Percentiles rank a stretch among this genome's conserved stretches.
Evolutionary conservation across 2,113 vertebrate genomes (phyloP).

Genomic region (Peromyscus maniculatus): DNA sequence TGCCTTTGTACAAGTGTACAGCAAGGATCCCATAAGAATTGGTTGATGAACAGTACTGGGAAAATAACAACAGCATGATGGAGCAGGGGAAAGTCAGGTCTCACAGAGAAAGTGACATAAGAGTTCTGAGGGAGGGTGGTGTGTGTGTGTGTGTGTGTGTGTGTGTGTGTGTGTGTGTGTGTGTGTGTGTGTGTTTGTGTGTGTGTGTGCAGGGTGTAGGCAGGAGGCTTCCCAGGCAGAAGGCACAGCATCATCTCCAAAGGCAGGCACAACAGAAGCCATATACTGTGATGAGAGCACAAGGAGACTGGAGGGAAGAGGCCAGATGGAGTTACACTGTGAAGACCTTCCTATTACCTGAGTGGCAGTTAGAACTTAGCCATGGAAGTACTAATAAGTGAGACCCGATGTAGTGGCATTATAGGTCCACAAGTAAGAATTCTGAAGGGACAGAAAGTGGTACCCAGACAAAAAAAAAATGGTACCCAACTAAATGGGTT

Average conservation of each 20-base stretch:
- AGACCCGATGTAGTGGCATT: constrained; percentile 5
- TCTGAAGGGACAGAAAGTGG: background rate
- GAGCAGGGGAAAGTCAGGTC: background rate
- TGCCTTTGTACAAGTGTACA: background rate
- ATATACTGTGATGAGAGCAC: too few relatives aligned
- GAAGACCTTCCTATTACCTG: background rate
- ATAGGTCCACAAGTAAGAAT: background rate
- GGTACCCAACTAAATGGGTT: background rate
- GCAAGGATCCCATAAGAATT: background rate
- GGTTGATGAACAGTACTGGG: background rate
- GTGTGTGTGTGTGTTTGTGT: background rate
- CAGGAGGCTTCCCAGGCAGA: background rate
- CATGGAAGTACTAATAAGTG: background rate
- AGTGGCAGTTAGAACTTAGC: background rate
- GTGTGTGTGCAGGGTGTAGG: background rate
- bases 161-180: background rate
- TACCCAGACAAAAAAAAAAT: background rate
- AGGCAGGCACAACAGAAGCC: background rate
- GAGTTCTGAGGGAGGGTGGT: background rate
- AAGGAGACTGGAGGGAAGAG: background rate
- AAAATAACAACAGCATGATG: background rate
- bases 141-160: background rate
- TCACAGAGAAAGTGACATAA: background rate
- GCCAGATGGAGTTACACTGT: background rate
- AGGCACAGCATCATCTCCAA: background rate